Percentiles rank a stretch among this genome's conserved stretches.
Evolutionary conservation across 2,888 invertebrate genomes (phyloP).

Genomic region (Thymelicus lineola): DNA sequence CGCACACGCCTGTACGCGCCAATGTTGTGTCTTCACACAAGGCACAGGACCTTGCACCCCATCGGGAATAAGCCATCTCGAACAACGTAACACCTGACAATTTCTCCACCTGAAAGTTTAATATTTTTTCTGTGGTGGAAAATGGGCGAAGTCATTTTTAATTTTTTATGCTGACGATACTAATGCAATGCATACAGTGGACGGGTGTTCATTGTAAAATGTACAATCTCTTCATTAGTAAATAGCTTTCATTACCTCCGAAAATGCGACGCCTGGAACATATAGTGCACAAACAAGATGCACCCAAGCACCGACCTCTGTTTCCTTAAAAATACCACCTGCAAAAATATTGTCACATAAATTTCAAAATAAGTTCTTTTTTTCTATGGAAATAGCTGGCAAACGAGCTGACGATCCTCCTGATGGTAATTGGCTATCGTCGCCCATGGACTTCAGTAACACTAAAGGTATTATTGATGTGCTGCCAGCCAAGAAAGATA

Average conservation of each 20-base stretch:
- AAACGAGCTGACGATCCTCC: no score
- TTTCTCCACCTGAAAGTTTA: conserved; percentile 89
- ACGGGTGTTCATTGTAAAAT: no score
- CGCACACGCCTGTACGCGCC: conserved; percentile 97
- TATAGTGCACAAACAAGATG: conserved; percentile 99
- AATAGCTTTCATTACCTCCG: conserved; percentile 87
- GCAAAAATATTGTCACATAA: conserved; percentile 43
- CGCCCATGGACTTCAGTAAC: no score
- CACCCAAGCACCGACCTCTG: conserved; percentile 99
- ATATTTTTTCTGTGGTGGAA: no score
- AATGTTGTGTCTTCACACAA: conserved; percentile 95
- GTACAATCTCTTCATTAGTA: no score
- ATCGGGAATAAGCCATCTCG: conserved; percentile 98
- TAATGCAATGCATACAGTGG: no score
- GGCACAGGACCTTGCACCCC: conserved; percentile 97
- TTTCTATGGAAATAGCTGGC: no score
- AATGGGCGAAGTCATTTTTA: no score
- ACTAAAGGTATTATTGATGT: no score
- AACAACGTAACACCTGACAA: conserved; percentile 96
- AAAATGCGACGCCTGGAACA: conserved; percentile 98
- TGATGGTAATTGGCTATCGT: no score
- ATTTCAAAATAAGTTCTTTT: not conserved
- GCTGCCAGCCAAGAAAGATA: no score
- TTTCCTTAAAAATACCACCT: conserved; percentile 97
- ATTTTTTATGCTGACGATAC: no score